Percentiles rank a stretch among this genome's conserved stretches.
phyloP scores from a whole-genome alignment of 1,140 invertebrate species.

The Drosophila bipectinata region DNA sequence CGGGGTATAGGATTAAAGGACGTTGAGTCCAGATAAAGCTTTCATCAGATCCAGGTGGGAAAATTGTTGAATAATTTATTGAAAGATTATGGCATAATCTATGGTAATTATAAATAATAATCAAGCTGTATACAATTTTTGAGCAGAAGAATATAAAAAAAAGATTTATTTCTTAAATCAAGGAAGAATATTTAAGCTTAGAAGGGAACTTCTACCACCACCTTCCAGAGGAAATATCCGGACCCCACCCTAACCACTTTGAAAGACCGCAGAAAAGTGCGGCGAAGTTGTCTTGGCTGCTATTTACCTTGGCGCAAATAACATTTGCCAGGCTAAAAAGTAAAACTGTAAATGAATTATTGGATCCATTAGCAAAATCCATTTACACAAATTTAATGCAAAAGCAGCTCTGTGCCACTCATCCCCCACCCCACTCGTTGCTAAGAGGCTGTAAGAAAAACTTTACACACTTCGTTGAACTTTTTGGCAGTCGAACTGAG shows the following conservation, averaged over 20 bases:
- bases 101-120: too few relatives aligned
- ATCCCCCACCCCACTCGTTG: too few relatives aligned
- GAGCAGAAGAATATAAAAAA: too few relatives aligned
- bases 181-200: neutral
- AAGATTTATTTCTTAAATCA: too few relatives aligned
- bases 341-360: slow-evolving; percentile 83
- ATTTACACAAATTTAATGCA: slow-evolving; percentile 83
- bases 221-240: neutral
- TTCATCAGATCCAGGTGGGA: slow-evolving; percentile 1
- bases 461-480: slow-evolving; percentile 79
- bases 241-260: slow-evolving; percentile 3
- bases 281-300: slow-evolving; percentile 61
- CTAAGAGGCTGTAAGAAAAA: slow-evolving; percentile 36
- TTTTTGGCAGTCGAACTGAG: slow-evolving; percentile 46
- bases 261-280: slow-evolving; percentile 62
- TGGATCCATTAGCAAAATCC: slow-evolving; percentile 84
- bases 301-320: slow-evolving; percentile 77
- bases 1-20: slow-evolving; percentile 8
- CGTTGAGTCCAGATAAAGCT: slow-evolving; percentile 2
- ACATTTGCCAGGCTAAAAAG: slow-evolving; percentile 73
- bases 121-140: too few relatives aligned
- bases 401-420: slow-evolving; percentile 50
- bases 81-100: neutral
- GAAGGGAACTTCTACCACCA: slow-evolving; percentile 13
- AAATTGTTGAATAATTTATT: neutral